Percentiles rank a stretch among this genome's conserved stretches.
Conservation (phyloP, 64 coral and sea anemone species). For the Porites australiensis region DNA sequence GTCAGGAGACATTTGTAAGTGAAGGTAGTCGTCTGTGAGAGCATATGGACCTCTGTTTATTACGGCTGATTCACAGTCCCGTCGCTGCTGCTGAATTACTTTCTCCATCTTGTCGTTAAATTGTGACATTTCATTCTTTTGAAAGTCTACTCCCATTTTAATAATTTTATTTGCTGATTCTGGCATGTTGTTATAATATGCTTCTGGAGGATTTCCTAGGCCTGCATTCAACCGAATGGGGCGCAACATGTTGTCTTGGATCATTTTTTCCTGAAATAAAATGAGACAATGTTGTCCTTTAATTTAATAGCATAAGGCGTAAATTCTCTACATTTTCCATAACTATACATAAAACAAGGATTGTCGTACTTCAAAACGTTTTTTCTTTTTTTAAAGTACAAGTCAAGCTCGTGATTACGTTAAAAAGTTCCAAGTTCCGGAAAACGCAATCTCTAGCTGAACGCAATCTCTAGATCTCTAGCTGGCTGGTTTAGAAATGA, state of each 20-base stretch:
- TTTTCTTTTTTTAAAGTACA: not conserved
- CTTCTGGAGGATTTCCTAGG: slow-evolving; percentile 47
- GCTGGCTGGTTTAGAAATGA: not conserved
- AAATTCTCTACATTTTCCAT: not conserved
- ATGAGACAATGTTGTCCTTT: not conserved
- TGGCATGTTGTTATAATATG: slow-evolving; percentile 27
- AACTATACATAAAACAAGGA: not conserved
- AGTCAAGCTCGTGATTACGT: not conserved
- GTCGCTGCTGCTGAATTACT: not conserved
- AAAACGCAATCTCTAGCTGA: not conserved
- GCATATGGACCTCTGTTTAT: slow-evolving; percentile 40
- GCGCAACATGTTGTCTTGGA: slow-evolving; percentile 23
- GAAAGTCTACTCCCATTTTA: slow-evolving; percentile 21
- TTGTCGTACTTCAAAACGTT: not conserved
- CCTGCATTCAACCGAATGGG: slow-evolving; percentile 30
- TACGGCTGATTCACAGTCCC: slow-evolving; percentile 25
- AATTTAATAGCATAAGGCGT: not conserved
- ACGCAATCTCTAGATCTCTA: not conserved
- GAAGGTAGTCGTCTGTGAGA: not conserved
- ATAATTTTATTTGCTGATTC: slow-evolving; percentile 34
- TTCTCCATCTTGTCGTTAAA: slow-evolving; percentile 19
- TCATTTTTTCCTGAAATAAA: slow-evolving; percentile 24
- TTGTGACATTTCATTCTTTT: slow-evolving; percentile 11
- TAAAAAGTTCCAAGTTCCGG: not conserved
- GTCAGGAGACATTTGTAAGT: slow-evolving; percentile 7